phyloP scores from a whole-genome alignment of 2,797 vertebrate species.

The Adelosebastes latens region DNA sequence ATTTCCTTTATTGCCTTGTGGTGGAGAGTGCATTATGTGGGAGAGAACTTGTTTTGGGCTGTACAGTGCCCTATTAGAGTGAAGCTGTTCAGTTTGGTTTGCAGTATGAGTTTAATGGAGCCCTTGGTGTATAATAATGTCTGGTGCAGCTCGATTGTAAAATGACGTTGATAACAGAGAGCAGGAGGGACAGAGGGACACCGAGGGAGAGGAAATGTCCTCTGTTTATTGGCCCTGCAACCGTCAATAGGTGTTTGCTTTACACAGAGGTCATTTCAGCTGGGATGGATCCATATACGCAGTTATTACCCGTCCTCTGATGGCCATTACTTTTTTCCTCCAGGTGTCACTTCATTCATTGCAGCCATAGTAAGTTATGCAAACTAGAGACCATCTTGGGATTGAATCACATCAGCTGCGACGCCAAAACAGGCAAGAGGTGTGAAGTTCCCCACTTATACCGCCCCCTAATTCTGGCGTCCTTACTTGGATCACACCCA shows the following conservation, averaged over 20 bases:
- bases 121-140: conserved; percentile 38
- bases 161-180: conserved; percentile 20
- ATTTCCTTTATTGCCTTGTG: conserved; percentile 44
- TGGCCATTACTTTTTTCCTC: not conserved
- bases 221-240: not conserved
- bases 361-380: not conserved
- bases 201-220: not conserved
- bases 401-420: no score
- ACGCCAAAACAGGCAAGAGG: no score
- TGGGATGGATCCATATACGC: not conserved
- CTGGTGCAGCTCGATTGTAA: conserved; percentile 20
- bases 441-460: no score
- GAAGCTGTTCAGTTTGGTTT: conserved; percentile 30
- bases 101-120: conserved; percentile 49
- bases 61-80: conserved; percentile 19
- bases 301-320: not conserved
- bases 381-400: no score
- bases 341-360: not conserved
- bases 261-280: not conserved
- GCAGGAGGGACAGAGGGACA: not conserved
- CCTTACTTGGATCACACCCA: no score
- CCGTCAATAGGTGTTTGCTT: not conserved
- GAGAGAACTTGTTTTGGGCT: not conserved
- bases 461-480: no score
- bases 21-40: conserved; percentile 2